Evolutionary conservation across 2,888 invertebrate species (phyloP), one percentile per base, ranked within the genome.

Genomic region (Melieria picta): DNA sequence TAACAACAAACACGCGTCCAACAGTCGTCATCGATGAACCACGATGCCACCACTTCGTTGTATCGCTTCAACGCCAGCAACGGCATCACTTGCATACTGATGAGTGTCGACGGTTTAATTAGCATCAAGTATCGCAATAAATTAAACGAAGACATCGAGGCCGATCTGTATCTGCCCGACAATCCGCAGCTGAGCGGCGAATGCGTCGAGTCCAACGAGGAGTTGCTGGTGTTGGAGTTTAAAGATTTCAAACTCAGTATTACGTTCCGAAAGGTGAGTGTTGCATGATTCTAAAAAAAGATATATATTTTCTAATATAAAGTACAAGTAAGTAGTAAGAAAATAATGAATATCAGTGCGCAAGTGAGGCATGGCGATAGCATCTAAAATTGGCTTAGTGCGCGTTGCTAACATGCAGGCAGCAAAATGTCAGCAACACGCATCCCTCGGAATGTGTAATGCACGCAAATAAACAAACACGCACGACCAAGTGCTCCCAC

Each of bases 61-160:
- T 94, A 94, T 82, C 89, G 94, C 60, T 88, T 93, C 47, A 90
- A 91, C 77, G 90, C 91, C 56, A 89, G 90, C 75, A 91, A 91
- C 68, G 93, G 92, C 1, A 91, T 91, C 75, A 94, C 94, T 0
- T 95, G 95, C 82, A 94, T 95, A 76, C 87, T 95, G 46, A 89
- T 95, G 78, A 85, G 84, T 74, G 85, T 85, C 47, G 95, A 95
- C 83, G 94, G 93, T 0, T 85, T 94, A 5, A 89, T 95, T 55
- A 90, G 90, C 76, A 91, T 93, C 79, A 91, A 91, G 56, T 93
- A 93, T 85, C 89, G 91, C 65, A 92, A 91, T 72, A 92, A 90
- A 80, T 87, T 91, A 5, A 91, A 91, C 66, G 91, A 92, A 76
- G 87, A 89, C 76, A 84, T 86, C 75, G 91, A 92, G 81, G 93